Evolutionary conservation across 1,140 invertebrate genomes (phyloP).

Genomic region (Amyelois transitella): DNA sequence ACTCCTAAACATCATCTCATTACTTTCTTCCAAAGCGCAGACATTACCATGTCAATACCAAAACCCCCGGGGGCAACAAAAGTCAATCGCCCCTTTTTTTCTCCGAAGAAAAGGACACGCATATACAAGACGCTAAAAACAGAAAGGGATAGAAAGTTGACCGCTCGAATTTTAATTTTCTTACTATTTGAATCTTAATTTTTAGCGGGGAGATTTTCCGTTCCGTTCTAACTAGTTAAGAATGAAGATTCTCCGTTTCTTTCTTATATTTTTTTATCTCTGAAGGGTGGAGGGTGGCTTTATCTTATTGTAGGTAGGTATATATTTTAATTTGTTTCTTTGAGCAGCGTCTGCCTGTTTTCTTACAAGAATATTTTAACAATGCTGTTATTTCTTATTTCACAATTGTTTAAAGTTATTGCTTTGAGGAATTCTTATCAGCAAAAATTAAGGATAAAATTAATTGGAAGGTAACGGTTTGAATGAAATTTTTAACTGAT

Average conservation of each 20-base stretch:
- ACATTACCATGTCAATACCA: conserved; percentile 63
- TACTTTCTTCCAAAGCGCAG: conserved; percentile 7
- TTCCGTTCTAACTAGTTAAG: conserved; percentile 18
- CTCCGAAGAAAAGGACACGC: conserved; percentile 25
- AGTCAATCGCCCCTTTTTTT: conserved; percentile 65
- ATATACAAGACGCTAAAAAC: conserved; percentile 17
- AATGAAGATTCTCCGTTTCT: conserved; percentile 13
- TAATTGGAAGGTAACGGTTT: no score
- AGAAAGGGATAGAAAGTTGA: conserved; percentile 41
- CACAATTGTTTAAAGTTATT: background rate
- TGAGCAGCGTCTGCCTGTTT: conserved; percentile 18
- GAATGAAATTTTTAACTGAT: no score
- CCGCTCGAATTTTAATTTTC: conserved; percentile 72
- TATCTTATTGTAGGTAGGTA: conserved; percentile 20
- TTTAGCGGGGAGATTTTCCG: conserved; percentile 44
- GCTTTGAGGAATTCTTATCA: background rate
- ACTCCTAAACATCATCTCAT: background rate
- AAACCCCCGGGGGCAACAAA: conserved; percentile 38
- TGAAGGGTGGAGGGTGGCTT: conserved; percentile 13
- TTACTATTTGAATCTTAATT: conserved; percentile 73
- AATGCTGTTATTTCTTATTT: conserved; percentile 6
- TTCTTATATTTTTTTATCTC: conserved; percentile 21
- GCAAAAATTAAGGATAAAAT: no score
- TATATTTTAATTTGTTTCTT: conserved; percentile 31
- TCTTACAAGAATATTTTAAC: conserved; percentile 1